These are phyloP conservation scores for Nestor notabilis DNA, from an alignment of 2,113 vertebrate species.

Conservation along the genomic window DNA sequence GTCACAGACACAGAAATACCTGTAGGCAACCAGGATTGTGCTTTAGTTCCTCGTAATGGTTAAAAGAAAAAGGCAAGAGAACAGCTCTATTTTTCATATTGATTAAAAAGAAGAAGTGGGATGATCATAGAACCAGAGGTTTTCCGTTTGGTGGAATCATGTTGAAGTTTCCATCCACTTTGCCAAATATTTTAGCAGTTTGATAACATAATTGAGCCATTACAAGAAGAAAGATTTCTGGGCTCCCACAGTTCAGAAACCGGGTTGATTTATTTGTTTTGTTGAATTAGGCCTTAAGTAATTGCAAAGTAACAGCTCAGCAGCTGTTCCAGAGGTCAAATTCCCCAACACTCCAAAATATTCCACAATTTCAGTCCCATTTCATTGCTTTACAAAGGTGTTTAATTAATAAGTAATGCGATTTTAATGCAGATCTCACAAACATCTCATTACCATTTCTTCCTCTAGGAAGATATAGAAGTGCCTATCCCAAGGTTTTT, in stretches of 20 bases:
- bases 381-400: neutral
- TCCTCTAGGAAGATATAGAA: conserved; percentile 80
- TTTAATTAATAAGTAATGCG: neutral
- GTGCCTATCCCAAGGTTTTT: conserved; percentile 87
- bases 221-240: conserved; percentile 25
- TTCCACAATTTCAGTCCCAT: neutral
- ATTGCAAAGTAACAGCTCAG: conserved; percentile 13
- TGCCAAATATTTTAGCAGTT: conserved; percentile 50
- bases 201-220: conserved; percentile 50
- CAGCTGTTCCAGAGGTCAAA: conserved; percentile 37
- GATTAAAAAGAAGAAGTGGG: conserved; percentile 2
- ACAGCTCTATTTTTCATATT: neutral
- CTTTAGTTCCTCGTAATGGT: neutral
- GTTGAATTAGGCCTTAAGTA: conserved; percentile 36
- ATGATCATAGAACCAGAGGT: neutral
- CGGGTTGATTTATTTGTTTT: conserved; percentile 53
- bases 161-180: neutral
- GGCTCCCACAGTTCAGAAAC: neutral
- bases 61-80: neutral
- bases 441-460: neutral
- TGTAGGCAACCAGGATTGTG: neutral
- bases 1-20: neutral
- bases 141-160: neutral
- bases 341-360: neutral
- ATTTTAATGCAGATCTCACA: neutral